Conservation (phyloP, 2,113 vertebrate species). For the Glaucomys volans region DNA sequence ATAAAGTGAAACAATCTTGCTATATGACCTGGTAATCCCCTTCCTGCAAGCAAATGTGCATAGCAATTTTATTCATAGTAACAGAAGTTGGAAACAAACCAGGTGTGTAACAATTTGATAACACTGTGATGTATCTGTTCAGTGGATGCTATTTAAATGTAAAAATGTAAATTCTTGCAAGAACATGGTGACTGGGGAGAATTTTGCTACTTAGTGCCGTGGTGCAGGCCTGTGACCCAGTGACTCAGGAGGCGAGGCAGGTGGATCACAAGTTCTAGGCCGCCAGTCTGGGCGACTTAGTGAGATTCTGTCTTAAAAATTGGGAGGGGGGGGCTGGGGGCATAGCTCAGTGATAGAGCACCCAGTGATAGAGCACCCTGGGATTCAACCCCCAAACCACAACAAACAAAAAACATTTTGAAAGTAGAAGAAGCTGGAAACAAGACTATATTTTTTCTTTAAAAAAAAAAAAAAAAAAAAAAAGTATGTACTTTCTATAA, state of each 20-base stretch:
- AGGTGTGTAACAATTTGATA: background rate
- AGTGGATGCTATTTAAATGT: background rate
- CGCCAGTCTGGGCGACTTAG: no score
- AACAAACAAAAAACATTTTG: no score
- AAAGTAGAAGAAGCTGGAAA: slow-evolving; percentile 4
- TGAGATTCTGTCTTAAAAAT: no score
- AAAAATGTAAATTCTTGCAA: background rate
- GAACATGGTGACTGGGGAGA: background rate
- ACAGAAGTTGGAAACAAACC: background rate
- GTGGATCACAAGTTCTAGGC: no score
- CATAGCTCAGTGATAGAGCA: no score
- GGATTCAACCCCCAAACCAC: no score
- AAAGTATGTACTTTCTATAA: background rate
- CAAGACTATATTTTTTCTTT: background rate
- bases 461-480: no score
- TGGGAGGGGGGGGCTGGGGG: no score
- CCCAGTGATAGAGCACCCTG: no score
- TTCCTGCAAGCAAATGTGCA: background rate
- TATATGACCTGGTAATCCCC: background rate
- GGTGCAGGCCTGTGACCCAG: no score
- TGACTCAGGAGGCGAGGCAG: no score
- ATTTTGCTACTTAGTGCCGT: background rate
- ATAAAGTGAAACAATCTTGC: background rate
- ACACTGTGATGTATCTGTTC: background rate
- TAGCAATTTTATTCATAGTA: slow-evolving; percentile 17